phyloP scores from a whole-genome alignment of 2,113 vertebrate genomes.

The Stegostoma tigrinum region DNA sequence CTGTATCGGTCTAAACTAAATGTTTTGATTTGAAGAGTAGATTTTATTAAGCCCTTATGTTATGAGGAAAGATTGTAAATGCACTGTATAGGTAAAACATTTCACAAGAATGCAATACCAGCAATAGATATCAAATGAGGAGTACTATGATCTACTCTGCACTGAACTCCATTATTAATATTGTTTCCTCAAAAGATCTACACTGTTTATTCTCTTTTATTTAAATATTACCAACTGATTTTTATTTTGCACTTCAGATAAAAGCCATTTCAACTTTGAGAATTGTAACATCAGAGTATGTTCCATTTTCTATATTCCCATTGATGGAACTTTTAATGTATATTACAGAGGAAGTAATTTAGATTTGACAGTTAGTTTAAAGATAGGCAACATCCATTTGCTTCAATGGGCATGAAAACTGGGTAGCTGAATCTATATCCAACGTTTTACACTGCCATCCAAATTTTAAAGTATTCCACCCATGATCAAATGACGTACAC shows the following conservation, averaged over 20 bases:
- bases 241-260: background rate
- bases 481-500: background rate
- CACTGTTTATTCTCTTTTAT: background rate
- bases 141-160: background rate
- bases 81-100: background rate
- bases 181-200: background rate
- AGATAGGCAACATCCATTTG: background rate
- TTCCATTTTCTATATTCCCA: background rate
- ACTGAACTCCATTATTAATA: background rate
- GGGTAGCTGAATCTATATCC: background rate
- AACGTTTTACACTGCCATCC: background rate
- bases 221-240: background rate
- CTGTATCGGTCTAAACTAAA: background rate
- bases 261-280: background rate
- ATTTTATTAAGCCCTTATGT: background rate
- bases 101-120: background rate
- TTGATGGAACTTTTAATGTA: background rate
- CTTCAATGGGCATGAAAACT: background rate
- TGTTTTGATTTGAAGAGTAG: background rate
- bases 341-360: background rate
- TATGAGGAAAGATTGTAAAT: background rate
- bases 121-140: background rate
- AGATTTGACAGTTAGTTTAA: background rate
- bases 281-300: conserved; percentile 3
- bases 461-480: background rate